Percentiles rank a stretch among this genome's conserved stretches.
Conservation (phyloP, 2,888 invertebrate genomes). For the Leptinotarsa haldemani region DNA sequence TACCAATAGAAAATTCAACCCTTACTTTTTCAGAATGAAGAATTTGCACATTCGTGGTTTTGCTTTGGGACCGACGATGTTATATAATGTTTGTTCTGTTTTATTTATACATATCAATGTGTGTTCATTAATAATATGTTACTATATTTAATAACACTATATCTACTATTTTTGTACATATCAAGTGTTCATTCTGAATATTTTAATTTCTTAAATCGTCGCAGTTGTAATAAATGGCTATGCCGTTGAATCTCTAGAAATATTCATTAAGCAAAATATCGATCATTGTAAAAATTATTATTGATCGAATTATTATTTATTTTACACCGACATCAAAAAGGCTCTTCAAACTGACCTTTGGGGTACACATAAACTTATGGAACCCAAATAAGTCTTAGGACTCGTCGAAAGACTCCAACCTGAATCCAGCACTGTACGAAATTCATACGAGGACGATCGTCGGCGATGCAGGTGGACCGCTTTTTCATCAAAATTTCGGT, state of each 20-base stretch:
- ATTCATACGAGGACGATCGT: slow-evolving; percentile 35
- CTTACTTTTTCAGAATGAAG: no score
- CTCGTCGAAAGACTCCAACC: not conserved
- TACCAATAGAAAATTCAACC: no score
- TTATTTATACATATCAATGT: not conserved
- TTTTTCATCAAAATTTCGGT: slow-evolving; percentile 43
- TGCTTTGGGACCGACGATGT: no score
- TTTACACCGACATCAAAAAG: no score
- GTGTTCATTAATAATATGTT: no score
- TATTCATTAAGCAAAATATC: not conserved
- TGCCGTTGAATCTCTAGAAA: not conserved
- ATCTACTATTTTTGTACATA: not conserved
- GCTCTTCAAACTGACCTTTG: no score
- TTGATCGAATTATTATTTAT: not conserved
- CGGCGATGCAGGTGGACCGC: slow-evolving; percentile 43
- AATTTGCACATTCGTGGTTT: no score
- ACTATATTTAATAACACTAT: not conserved
- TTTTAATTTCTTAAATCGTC: not conserved
- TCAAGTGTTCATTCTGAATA: not conserved
- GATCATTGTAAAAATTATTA: not conserved
- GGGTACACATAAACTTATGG: no score
- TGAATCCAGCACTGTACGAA: slow-evolving; percentile 29
- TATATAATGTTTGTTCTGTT: not conserved
- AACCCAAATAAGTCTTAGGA: no score
- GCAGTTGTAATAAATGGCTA: not conserved